Percentiles rank a stretch among this genome's conserved stretches.
Evolutionary conservation across 2,797 vertebrate genomes (phyloP).

Genomic region (Rachycentron canadum): DNA sequence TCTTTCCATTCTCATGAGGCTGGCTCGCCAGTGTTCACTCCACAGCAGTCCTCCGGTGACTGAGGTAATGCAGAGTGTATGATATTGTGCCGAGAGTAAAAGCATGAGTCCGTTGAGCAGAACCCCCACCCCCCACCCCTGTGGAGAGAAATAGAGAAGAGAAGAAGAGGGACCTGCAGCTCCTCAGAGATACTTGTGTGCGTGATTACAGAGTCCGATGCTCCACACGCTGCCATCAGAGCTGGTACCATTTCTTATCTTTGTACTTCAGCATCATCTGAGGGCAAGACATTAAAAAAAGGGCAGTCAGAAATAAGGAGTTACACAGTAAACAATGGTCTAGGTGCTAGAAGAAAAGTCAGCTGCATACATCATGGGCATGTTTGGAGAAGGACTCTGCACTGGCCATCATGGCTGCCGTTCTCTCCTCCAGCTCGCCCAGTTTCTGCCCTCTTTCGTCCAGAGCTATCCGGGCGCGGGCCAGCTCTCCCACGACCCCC

Average conservation of each 20-base stretch:
- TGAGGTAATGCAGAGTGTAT: conserved; percentile 89
- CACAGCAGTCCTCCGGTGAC: conserved; percentile 85
- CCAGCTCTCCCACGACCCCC: conserved; percentile 94
- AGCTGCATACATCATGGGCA: conserved; percentile 89
- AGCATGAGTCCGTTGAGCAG: conserved; percentile 82
- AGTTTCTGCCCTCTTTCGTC: conserved; percentile 98
- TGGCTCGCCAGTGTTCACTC: conserved; percentile 73
- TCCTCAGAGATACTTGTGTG: conserved; percentile 81
- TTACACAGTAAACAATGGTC: not conserved
- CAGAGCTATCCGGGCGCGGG: conserved; percentile 93
- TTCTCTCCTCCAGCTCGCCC: conserved; percentile 95
- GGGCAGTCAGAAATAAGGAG: not conserved
- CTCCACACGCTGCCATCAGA: conserved; percentile 87
- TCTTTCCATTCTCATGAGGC: conserved; percentile 50
- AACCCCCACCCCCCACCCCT: conserved; percentile 76
- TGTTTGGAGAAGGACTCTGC: conserved; percentile 98
- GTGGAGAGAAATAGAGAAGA: conserved; percentile 82
- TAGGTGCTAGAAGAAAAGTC: not conserved
- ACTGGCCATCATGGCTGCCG: conserved; percentile 95
- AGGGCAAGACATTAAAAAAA: conserved; percentile 13
- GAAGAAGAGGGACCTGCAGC: conserved; percentile 74
- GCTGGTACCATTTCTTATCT: conserved; percentile 99
- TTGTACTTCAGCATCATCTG: conserved; percentile 99
- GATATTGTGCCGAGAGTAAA: conserved; percentile 88
- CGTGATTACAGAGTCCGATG: conserved; percentile 68